phyloP scores from a whole-genome alignment of 2,888 invertebrate species.

The Dolichomitus sp. region DNA sequence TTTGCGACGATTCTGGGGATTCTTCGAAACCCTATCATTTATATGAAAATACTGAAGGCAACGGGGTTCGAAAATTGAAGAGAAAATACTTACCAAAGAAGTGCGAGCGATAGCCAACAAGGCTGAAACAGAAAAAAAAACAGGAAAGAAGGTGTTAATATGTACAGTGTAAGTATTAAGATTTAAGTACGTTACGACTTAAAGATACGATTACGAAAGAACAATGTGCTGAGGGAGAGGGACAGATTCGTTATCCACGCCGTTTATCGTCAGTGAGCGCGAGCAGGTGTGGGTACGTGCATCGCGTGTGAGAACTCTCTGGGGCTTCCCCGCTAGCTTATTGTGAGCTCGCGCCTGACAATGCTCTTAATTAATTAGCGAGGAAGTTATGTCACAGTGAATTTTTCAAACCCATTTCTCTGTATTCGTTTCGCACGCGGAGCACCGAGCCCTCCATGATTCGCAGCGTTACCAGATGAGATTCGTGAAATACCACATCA shows the following conservation, averaged over 20 bases:
- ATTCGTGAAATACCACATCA: slow-evolving; percentile 58
- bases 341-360: slow-evolving; percentile 73
- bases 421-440: slow-evolving; percentile 47
- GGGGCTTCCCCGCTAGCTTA: slow-evolving; percentile 66
- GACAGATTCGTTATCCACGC: slow-evolving; percentile 64
- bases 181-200: slow-evolving; percentile 25
- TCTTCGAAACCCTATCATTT: slow-evolving; percentile 9
- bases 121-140: slow-evolving; percentile 78
- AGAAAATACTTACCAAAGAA: slow-evolving; percentile 79
- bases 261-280: slow-evolving; percentile 52
- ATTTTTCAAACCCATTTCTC: slow-evolving; percentile 66
- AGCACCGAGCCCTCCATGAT: slow-evolving; percentile 39
- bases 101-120: slow-evolving; percentile 80
- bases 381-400: slow-evolving; percentile 84
- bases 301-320: slow-evolving; percentile 71
- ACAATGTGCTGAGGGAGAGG: slow-evolving; percentile 46
- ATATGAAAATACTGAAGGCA: neutral
- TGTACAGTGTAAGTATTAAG: slow-evolving; percentile 21
- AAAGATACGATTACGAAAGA: slow-evolving; percentile 65
- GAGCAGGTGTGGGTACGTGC: slow-evolving; percentile 30
- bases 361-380: slow-evolving; percentile 84
- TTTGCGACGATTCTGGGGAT: neutral
- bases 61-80: neutral
- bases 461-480: slow-evolving; percentile 13
- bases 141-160: slow-evolving; percentile 20